A percentile compares a stretch with the other conserved stretches of the same genome.
phyloP scores from a whole-genome alignment of 2,113 vertebrate genomes.

The Caloenas nicobarica region DNA sequence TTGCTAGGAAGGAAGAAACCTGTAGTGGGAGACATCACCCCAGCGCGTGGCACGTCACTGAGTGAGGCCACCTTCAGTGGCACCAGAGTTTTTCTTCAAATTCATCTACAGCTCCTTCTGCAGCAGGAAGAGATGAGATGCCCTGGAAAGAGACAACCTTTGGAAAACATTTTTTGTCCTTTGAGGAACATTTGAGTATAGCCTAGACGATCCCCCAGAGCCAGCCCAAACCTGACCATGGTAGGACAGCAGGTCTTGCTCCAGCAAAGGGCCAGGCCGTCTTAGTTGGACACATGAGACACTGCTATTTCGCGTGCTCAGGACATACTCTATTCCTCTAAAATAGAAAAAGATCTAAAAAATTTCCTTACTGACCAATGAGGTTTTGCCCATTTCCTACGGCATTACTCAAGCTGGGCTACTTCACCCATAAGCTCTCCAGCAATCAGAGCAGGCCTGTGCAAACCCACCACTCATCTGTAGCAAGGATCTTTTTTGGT shows the following conservation, averaged over 20 bases:
- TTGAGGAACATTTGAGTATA: background rate
- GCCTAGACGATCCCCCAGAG: background rate
- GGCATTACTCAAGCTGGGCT: background rate
- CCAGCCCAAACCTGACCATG: background rate
- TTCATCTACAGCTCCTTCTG: background rate
- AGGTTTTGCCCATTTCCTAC: background rate
- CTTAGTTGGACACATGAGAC: background rate
- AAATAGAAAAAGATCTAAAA: background rate
- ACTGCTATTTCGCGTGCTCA: background rate
- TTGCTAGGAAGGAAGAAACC: background rate
- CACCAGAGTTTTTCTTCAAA: background rate
- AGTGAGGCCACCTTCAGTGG: background rate
- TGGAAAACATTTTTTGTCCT: background rate
- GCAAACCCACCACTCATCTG: background rate
- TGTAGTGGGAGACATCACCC: background rate
- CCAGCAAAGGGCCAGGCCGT: background rate
- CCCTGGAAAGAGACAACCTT: background rate
- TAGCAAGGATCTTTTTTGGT: background rate
- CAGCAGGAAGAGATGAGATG: background rate
- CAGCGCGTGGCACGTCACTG: background rate
- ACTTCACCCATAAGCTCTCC: background rate
- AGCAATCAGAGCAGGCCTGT: background rate
- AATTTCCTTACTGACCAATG: background rate
- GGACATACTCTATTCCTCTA: background rate
- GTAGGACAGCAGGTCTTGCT: rapidly evolving